phyloP scores from a whole-genome alignment of 2,888 invertebrate species.

The Campopleginae sp. region DNA sequence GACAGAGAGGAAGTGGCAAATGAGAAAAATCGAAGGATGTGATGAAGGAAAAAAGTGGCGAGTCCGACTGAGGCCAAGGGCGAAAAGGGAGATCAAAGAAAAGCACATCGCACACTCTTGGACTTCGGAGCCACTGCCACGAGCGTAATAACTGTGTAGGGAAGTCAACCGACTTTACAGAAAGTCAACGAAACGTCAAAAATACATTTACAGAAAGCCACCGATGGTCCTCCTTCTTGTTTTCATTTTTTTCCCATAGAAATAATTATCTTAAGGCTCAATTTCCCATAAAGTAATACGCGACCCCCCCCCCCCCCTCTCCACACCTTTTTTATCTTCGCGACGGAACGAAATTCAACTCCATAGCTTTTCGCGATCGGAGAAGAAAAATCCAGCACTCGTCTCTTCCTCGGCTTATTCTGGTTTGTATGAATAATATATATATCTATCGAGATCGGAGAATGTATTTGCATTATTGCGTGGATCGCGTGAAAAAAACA shows the following conservation, averaged over 20 bases:
- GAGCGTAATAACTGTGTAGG: constrained; percentile 62
- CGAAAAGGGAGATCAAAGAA: constrained; percentile 59
- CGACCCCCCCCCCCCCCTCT: background rate
- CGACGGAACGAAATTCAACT: background rate
- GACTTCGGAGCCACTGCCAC: constrained; percentile 59
- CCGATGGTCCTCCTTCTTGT: background rate
- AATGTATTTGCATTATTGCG: constrained; percentile 58
- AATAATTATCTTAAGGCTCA: constrained; percentile 42
- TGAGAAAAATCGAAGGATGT: constrained; percentile 40
- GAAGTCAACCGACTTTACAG: constrained; percentile 63
- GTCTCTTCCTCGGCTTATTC: constrained; percentile 34
- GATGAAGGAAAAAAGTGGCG: constrained; percentile 24
- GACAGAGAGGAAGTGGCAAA: constrained; percentile 30
- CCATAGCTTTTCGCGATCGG: background rate
- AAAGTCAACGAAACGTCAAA: constrained; percentile 22
- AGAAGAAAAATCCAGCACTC: constrained; percentile 7
- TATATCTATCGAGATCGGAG: constrained; percentile 29
- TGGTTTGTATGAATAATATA: constrained; percentile 53
- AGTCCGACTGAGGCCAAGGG: constrained; percentile 14
- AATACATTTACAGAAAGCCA: constrained; percentile 2
- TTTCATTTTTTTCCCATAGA: constrained; percentile 23
- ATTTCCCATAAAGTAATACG: constrained; percentile 2
- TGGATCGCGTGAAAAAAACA: constrained; percentile 18
- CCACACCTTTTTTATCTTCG: background rate
- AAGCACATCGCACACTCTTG: constrained; percentile 50